A percentile compares a stretch with the other conserved stretches of the same genome.
phyloP scores from a whole-genome alignment of 2,113 vertebrate genomes.

The Gopherus flavomarginatus region DNA sequence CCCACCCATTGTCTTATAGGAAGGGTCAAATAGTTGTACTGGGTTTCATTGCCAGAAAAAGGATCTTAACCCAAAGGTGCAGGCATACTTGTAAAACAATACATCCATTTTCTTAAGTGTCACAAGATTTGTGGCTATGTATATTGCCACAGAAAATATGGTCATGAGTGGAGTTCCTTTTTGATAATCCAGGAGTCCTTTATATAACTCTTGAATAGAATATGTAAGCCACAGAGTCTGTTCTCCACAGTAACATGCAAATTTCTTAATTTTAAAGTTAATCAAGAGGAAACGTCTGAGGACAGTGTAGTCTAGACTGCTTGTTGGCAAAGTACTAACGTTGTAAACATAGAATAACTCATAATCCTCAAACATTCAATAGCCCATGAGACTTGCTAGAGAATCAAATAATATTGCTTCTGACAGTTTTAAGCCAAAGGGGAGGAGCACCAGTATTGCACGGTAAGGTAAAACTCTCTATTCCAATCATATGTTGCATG shows the following conservation, averaged over 20 bases:
- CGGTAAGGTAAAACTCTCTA: not conserved
- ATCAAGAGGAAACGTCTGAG: not conserved
- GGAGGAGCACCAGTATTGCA: rapidly evolving
- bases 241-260: not conserved
- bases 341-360: not conserved
- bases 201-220: not conserved
- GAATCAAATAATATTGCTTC: not conserved
- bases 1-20: not conserved
- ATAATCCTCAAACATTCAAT: not conserved
- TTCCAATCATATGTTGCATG: not conserved
- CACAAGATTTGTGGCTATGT: not conserved
- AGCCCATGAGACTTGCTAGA: not conserved
- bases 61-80: not conserved
- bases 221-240: not conserved
- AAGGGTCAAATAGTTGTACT: rapidly evolving
- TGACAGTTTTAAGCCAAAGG: not conserved
- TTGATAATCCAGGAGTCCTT: not conserved
- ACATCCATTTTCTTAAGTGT: not conserved
- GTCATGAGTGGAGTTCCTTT: not conserved
- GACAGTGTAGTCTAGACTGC: not conserved
- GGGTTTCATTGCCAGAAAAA: not conserved
- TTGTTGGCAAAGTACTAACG: conserved; percentile 15
- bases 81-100: not conserved
- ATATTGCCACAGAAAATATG: not conserved
- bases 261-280: not conserved